phyloP scores from a whole-genome alignment of 1,140 invertebrate species.

The Bombus affinis region DNA sequence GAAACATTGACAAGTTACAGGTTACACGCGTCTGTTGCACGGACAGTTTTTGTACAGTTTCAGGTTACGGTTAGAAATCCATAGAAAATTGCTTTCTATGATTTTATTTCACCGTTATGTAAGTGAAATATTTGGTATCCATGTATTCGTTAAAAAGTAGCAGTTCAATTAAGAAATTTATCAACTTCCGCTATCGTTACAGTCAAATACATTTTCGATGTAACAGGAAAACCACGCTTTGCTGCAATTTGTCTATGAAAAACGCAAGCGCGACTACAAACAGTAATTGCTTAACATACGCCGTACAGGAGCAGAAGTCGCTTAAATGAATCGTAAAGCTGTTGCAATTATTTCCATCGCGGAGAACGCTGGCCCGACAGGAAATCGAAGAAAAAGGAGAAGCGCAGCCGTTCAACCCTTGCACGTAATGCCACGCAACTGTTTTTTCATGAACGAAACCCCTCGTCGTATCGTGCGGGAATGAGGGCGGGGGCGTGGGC shows the following conservation, averaged over 20 bases:
- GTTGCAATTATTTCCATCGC: constrained; percentile 6
- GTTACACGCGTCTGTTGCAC: not conserved
- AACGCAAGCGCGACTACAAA: not conserved
- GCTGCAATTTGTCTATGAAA: not conserved
- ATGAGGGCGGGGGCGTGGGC: not conserved
- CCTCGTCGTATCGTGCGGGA: not conserved
- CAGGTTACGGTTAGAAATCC: not conserved
- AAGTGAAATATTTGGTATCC: not conserved
- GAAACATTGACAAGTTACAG: not conserved
- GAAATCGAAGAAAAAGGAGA: constrained; percentile 38
- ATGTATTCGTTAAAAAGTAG: not conserved
- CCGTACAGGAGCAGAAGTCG: no score
- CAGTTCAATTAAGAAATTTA: not conserved
- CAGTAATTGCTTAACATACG: not conserved
- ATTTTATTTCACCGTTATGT: not conserved
- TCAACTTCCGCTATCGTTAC: not conserved
- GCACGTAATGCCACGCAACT: constrained; percentile 68
- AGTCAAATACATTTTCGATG: constrained; percentile 6
- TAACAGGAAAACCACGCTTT: not conserved
- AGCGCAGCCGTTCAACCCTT: constrained; percentile 48
- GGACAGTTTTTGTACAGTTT: not conserved
- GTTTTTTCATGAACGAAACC: constrained; percentile 63
- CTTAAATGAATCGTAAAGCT: constrained; percentile 4
- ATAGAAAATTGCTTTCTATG: not conserved
- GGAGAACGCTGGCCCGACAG: not conserved